Percentiles rank a stretch among this genome's conserved stretches.
Conservation (phyloP, 2,888 invertebrate genomes). For the Mylabris sibirica region DNA sequence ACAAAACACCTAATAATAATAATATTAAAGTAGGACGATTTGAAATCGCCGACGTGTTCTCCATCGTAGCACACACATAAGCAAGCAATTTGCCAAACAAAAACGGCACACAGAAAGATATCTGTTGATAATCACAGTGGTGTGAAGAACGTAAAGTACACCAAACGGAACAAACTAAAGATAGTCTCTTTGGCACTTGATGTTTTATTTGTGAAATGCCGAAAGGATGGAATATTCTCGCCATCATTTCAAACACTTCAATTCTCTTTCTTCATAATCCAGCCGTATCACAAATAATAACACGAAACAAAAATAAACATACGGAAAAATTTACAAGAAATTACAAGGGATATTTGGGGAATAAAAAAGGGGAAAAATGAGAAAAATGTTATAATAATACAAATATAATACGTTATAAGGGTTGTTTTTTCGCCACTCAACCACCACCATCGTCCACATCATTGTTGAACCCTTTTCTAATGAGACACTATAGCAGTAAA, state of each 20-base stretch:
- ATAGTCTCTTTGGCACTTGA: slow-evolving; percentile 15
- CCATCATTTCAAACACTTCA: background rate
- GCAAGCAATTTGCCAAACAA: slow-evolving; percentile 26
- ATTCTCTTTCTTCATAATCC: slow-evolving; percentile 6
- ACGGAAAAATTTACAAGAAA: background rate
- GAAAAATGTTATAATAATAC: background rate
- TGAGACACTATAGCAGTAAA: slow-evolving; percentile 38
- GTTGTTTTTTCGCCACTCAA: slow-evolving; percentile 6
- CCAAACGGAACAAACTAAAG: slow-evolving; percentile 16
- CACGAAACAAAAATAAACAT: background rate
- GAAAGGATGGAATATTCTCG: background rate
- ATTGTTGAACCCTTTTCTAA: slow-evolving; percentile 32
- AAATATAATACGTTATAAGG: slow-evolving; percentile 24
- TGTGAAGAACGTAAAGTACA: slow-evolving; percentile 19
- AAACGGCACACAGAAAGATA: slow-evolving; percentile 22
- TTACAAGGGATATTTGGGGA: background rate
- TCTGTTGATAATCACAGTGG: slow-evolving; percentile 33
- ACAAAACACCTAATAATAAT: slow-evolving; percentile 3
- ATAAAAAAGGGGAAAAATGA: background rate
- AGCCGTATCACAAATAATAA: background rate
- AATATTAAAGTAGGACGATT: slow-evolving; percentile 29
- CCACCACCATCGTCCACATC: slow-evolving; percentile 6
- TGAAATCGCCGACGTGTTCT: slow-evolving; percentile 26
- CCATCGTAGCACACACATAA: slow-evolving; percentile 28
- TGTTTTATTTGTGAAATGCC: slow-evolving; percentile 19